phyloP scores from a whole-genome alignment of 2,113 vertebrate species.

The Hyaena hyaena region DNA sequence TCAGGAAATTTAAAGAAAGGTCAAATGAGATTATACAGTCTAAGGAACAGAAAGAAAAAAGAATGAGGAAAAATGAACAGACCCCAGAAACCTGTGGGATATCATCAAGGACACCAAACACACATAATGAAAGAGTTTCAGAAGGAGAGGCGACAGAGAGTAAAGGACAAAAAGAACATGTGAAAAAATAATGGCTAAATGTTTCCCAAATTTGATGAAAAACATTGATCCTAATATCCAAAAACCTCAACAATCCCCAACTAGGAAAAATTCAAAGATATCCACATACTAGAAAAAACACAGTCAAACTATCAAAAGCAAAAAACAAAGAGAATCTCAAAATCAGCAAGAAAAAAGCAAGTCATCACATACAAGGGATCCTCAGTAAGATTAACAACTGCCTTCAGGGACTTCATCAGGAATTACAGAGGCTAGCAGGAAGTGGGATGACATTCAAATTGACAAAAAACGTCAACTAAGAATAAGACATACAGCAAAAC shows the following conservation, averaged over 20 bases:
- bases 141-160: neutral
- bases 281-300: neutral
- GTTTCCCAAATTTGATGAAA: neutral
- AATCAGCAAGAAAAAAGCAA: slow-evolving; percentile 1
- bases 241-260: neutral
- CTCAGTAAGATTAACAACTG: neutral
- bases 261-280: slow-evolving; percentile 1
- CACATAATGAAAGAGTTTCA: neutral
- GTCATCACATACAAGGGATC: neutral
- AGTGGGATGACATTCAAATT: neutral
- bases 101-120: neutral
- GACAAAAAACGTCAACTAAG: neutral
- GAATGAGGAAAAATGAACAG: neutral
- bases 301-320: slow-evolving; percentile 36
- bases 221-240: neutral
- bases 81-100: neutral
- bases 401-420: neutral
- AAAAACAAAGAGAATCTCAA: neutral
- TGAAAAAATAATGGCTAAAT: slow-evolving; percentile 1
- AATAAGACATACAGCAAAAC: neutral
- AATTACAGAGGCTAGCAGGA: neutral
- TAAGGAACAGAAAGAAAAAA: neutral
- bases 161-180: neutral
- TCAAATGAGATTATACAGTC: neutral
- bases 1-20: neutral